Evolutionary conservation across 2,797 vertebrate genomes (phyloP), one percentile per base, ranked within the genome.

Genomic region (Atherinosoma microstoma): DNA sequence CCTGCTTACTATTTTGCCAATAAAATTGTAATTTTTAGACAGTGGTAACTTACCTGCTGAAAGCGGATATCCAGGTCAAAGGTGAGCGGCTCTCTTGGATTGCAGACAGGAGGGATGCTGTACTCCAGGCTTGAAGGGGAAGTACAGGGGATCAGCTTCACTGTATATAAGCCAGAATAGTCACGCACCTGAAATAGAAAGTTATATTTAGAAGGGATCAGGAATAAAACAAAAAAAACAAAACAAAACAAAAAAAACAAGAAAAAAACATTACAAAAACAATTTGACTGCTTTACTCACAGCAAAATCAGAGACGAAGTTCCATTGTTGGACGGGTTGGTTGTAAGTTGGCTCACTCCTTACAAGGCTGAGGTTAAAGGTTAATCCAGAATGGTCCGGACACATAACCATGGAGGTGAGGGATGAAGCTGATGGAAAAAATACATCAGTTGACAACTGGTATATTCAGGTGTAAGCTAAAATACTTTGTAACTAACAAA

Each of bases 11-110:
- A 45, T 15, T 10, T 34, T 18, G 6, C 18, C 42, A 47, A 20
- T 47, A n/a, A 27, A 34, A 18, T 6, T 1, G 0, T 20, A 24
- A 27, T 63, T 24, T 24, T 64, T 58, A 47, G 9, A 51, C 3
- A 13, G 36, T 29, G 4, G 60, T 1, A 70, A 27, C 18, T 72
- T 22, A 99, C 98, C 97, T 99, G 98, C 81, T 99, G 98, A 89
- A 99, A 99, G 80, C 97, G 93, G 74, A 99, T 98, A 89, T 99
- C 97, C 68, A 99, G 82, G 72, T 98, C 95, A 30, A 99, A 99
- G 36, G 93, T 95, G 40, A 99, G 87, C 0, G 96, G 95, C 49
- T 98, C 97, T 80, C 95, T 93, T 7, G 97, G 98, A 80, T 91
- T 97, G 89, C 98, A 99, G 73, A 96, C 92, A 6, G 96, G 92